A percentile compares a stretch with the other conserved stretches of the same genome.
Conservation (phyloP, 1,140 invertebrate genomes). For the Dendroctonus ponderosae region DNA sequence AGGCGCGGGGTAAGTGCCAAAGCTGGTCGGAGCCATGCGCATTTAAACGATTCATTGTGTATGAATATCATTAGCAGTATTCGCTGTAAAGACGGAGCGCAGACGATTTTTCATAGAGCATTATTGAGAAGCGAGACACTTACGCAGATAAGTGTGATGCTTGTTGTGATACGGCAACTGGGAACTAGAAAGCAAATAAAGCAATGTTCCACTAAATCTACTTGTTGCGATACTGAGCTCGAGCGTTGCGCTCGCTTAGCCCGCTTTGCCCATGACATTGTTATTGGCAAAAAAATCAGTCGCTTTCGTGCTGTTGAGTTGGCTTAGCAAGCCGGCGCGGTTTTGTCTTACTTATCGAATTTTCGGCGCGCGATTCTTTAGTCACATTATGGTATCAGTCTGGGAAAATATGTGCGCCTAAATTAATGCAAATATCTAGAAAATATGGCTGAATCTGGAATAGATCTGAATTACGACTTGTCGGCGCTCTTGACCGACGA, state of each 20-base stretch:
- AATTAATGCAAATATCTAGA: not conserved
- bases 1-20: too few relatives aligned
- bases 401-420: constrained; percentile 2
- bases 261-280: constrained; percentile 42
- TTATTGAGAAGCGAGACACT: too few relatives aligned
- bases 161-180: too few relatives aligned
- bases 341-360: constrained; percentile 16
- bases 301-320: constrained; percentile 33
- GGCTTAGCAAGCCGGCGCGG: constrained; percentile 21
- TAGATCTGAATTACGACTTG: constrained; percentile 71
- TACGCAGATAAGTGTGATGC: too few relatives aligned
- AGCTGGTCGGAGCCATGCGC: too few relatives aligned
- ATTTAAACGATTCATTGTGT: too few relatives aligned
- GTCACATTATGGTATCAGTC: constrained; percentile 21
- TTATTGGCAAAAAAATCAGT: constrained; percentile 42
- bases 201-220: constrained; percentile 29
- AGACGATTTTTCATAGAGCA: too few relatives aligned
- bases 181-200: not conserved
- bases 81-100: too few relatives aligned
- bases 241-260: constrained; percentile 25
- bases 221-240: constrained; percentile 22
- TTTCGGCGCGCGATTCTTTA: constrained; percentile 23
- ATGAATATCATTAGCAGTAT: too few relatives aligned
- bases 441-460: constrained; percentile 61
- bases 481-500: constrained; percentile 59